Evolutionary conservation across 2,113 vertebrate species (phyloP).

Genomic region (Myanophis thanlyinensis): DNA sequence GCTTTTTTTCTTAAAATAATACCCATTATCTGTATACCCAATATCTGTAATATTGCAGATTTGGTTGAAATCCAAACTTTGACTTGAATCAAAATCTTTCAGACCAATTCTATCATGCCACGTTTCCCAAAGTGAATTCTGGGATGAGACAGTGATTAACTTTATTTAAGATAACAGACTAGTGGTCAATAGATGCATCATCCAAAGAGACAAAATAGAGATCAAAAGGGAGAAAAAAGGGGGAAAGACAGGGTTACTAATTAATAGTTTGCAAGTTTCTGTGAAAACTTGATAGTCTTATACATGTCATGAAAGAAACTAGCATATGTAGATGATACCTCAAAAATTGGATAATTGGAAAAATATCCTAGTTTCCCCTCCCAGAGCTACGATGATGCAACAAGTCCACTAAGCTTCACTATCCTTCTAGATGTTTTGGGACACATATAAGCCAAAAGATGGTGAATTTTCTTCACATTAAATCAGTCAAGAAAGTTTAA

Average conservation of each 20-base stretch:
- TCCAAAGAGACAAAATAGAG: neutral
- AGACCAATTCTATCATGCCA: neutral
- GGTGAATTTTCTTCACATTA: neutral
- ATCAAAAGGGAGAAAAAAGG: neutral
- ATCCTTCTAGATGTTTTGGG: neutral
- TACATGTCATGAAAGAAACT: neutral
- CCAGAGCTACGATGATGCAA: neutral
- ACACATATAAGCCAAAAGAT: neutral
- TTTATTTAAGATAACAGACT: neutral
- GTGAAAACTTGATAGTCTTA: neutral
- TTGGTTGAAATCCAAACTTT: neutral
- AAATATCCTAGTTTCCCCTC: neutral
- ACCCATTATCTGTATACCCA: too few species aligned
- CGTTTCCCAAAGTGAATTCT: neutral
- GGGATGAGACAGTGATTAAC: neutral
- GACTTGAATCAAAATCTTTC: neutral
- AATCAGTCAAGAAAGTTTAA: neutral
- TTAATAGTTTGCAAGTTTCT: neutral
- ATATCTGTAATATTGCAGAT: neutral
- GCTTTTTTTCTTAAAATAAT: neutral
- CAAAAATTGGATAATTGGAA: neutral
- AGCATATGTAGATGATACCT: neutral
- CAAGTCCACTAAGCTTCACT: neutral
- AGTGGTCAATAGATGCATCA: neutral
- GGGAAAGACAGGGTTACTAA: neutral